Base-by-base conservation (phyloP, 2,888 invertebrate genomes). In the Spilarctia lutea region DNA sequence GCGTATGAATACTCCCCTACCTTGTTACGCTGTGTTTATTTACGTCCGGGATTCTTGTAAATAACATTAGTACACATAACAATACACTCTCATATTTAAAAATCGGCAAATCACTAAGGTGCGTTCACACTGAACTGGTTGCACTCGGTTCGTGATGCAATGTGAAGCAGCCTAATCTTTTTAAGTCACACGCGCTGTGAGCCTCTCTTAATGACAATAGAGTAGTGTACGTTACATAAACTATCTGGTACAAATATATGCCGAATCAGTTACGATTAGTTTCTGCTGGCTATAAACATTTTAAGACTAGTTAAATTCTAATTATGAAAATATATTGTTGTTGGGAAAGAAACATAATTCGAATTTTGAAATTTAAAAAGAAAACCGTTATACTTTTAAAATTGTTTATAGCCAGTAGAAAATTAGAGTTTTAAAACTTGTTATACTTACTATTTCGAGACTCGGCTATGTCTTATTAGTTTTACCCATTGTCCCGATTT, bases 191-290 rank as follows among this genome's bases (percentile, higher is more conserved):
- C 83, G 83, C 78, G 86, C 88, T 88, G 89, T 88, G 88, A 87
- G 85, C 86, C 80, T 80, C 81, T 80, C 86, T 82, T 83, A 82
- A 85, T 89, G 91, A 91, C 92, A 93, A 92, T 93, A 92, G 92
- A 81, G 82, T 92, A 90, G 87, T 85, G 71, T 86, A 83, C 68
- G 81, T 88, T 89, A 90, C 85, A 87, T 84, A 87, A 89, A 79
- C 81, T 87, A 88, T 85, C 86, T 86, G 91, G 93, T 93, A 94
- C 92, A 92, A 92, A 84, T 82, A 81, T 88, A 86, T 86, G 88
- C 87, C 79, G 85, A 89, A 88, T 84, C 76, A 85, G 83, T 85
- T 85, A 80, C 63, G 72, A 79, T 78, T 74, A 77, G 73, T 74
- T 79, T 78, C 78, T 84, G 79, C 78, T 75, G 70, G 67, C 24